Evolutionary conservation across 2,888 invertebrate species (phyloP), one percentile per base, ranked within the genome.

Genomic region (Hyalella azteca): DNA sequence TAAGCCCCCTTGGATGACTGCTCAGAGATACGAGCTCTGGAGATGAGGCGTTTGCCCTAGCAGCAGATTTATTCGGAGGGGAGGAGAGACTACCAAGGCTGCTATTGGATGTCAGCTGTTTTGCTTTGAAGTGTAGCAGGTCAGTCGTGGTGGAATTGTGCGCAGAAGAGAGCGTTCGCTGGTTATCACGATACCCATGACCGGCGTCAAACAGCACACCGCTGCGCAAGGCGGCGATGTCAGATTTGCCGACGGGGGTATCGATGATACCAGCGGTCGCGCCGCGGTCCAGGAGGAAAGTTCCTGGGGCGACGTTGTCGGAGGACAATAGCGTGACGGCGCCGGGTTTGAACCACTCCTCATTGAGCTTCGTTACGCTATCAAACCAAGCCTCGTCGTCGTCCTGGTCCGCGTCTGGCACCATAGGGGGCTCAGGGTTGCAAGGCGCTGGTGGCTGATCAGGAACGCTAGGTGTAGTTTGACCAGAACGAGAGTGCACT

Each of bases 361-460:
- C 66, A 36, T 36, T 66, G 13, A 66, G 66, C 66, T 66, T 66
- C 7, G 66, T 66, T 19, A 66, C 66, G 19, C 66, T 66, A 36
- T 66, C 66, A 66, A 66, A 66, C 66, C 66, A 66, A 36, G 66
- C 66, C 36, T 66, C 66, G n/a, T 36, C 66, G 36, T 66, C 66
- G 39, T 66, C 66, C 7, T 36, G 66, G 36, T 36, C 66, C 11
- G 36, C 66, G 19, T 66, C 66, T n/a, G 66, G 66, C 32, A 66
- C 66, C 7, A 66, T 29, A 11, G 45, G 45, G 11, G n/a, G n/a
- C 1, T 36, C 36, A 32, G 66, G 9, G 1, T 36, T 36, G 19
- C 32, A 29, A 19, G 39, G 29, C 11, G 22, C 29, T 13, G 36
- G n/a, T 36, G 66, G 2, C 36, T 36, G 66, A 7, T 13, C 39